These are phyloP conservation scores for Nematopogon swammerdamellus DNA, from an alignment of 2,888 invertebrate species.

Conservation along the genomic window DNA sequence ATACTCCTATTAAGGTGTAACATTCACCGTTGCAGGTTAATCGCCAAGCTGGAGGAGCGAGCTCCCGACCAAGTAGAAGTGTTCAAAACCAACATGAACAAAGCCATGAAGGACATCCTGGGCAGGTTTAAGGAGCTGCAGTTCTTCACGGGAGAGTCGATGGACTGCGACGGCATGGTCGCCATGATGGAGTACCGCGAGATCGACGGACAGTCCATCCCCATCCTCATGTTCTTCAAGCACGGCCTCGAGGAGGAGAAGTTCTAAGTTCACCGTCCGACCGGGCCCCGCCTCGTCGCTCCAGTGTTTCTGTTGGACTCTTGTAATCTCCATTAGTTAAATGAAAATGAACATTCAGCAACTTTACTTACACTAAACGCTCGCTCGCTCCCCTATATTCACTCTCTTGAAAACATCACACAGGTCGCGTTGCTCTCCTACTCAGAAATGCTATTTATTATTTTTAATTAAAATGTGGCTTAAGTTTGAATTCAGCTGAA, in stretches of 20 bases:
- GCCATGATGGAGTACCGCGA: slow-evolving; percentile 92
- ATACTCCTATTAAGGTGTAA: no score
- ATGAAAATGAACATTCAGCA: background rate
- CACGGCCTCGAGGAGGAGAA: slow-evolving; percentile 95
- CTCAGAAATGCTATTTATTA: background rate
- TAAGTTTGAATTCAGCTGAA: slow-evolving; percentile 17
- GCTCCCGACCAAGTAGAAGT: slow-evolving; percentile 81
- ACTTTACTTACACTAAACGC: background rate
- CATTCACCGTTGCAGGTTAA: slow-evolving; percentile 59
- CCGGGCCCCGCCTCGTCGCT: no score
- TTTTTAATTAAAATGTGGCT: background rate
- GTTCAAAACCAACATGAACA: slow-evolving; percentile 90
- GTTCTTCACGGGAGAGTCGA: slow-evolving; percentile 89
- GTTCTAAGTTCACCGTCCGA: slow-evolving; percentile 62
- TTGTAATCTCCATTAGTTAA: background rate
- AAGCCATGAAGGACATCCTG: slow-evolving; percentile 89
- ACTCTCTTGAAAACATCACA: background rate
- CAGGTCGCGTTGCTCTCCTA: background rate
- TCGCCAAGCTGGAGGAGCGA: slow-evolving; percentile 75
- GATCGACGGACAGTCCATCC: slow-evolving; percentile 75
- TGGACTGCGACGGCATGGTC: slow-evolving; percentile 94
- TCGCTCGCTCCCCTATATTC: background rate
- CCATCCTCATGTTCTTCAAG: slow-evolving; percentile 94
- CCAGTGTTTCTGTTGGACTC: background rate
- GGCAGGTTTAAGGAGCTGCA: slow-evolving; percentile 89